A percentile compares a stretch with the other conserved stretches of the same genome.
Evolutionary conservation across 92 coral and sea anemone species (phyloP).

Genomic region (Epizoanthus rinbou): DNA sequence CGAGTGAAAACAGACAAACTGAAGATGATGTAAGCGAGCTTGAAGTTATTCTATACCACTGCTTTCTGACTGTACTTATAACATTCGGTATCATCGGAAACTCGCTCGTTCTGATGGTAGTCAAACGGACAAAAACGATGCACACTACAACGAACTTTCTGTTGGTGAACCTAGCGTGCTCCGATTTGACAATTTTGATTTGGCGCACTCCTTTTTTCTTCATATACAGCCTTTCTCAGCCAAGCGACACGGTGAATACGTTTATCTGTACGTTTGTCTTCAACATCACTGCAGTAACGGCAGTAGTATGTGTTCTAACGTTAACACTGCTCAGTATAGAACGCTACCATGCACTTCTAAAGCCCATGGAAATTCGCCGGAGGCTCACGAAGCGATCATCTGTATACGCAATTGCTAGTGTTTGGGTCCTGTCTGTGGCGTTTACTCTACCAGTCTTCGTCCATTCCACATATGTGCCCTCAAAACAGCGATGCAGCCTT

Average conservation of each 20-base stretch:
- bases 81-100: slow-evolving; percentile 21
- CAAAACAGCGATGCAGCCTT: slow-evolving; percentile 33
- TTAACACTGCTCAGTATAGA: slow-evolving; percentile 49
- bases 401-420: slow-evolving; percentile 40
- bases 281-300: slow-evolving; percentile 33
- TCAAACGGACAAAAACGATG: slow-evolving; percentile 26
- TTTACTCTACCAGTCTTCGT: slow-evolving; percentile 30
- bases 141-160: slow-evolving; percentile 40
- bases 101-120: slow-evolving; percentile 7
- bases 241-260: slow-evolving; percentile 3
- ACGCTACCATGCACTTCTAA: slow-evolving; percentile 59
- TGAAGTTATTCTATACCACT: slow-evolving; percentile 9
- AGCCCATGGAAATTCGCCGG: slow-evolving; percentile 53
- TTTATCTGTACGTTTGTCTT: slow-evolving; percentile 52
- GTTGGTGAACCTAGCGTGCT: slow-evolving; percentile 33
- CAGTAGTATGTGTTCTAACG: slow-evolving; percentile 44
- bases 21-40: slow-evolving; percentile 9
- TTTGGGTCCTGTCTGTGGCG: slow-evolving; percentile 29
- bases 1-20: neutral
- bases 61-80: slow-evolving; percentile 6
- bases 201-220: slow-evolving; percentile 39
- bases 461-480: slow-evolving; percentile 12
- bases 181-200: slow-evolving; percentile 32
- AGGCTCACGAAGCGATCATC: slow-evolving; percentile 46
- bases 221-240: slow-evolving; percentile 33